Evolutionary conservation across 92 coral and sea anemone species (phyloP).

Genomic region (Actinernus sp.): DNA sequence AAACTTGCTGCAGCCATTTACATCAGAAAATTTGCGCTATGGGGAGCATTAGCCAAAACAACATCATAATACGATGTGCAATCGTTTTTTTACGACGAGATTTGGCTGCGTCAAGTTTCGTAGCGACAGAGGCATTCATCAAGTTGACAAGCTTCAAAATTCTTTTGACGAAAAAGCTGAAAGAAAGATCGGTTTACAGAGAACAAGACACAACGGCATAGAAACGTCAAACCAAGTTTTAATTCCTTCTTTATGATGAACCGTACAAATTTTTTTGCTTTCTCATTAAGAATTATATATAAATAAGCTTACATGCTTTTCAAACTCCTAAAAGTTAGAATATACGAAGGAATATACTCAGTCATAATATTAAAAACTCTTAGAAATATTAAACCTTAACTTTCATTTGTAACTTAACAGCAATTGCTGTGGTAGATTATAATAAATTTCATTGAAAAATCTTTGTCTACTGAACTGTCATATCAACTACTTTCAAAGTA

Average conservation of each 20-base stretch:
- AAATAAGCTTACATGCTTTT: constrained; percentile 84
- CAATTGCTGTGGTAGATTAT: constrained; percentile 81
- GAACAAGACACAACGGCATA: constrained; percentile 27
- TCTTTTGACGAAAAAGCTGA: constrained; percentile 13
- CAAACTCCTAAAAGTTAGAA: constrained; percentile 70
- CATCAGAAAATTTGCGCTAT: too few species aligned
- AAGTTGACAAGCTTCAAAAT: constrained; percentile 32
- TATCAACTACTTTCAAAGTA: constrained; percentile 94
- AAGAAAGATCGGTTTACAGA: not conserved
- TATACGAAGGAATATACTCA: constrained; percentile 65
- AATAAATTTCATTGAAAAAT: constrained; percentile 88
- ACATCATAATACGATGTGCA: too few species aligned
- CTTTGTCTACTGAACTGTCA: constrained; percentile 82
- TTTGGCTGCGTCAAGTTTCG: too few species aligned
- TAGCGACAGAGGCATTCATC: constrained; percentile 69
- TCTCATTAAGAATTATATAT: constrained; percentile 78
- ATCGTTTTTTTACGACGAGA: too few species aligned
- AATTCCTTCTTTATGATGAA: constrained; percentile 80
- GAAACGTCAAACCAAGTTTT: constrained; percentile 85
- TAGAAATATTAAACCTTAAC: constrained; percentile 77
- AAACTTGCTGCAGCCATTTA: too few species aligned
- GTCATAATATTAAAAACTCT: constrained; percentile 79
- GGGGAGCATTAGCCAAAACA: too few species aligned
- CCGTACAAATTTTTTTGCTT: constrained; percentile 89
- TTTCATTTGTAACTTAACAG: constrained; percentile 83